Percentiles rank a stretch among this genome's conserved stretches.
These are phyloP conservation scores for Drosophila truncata DNA, from an alignment of 1,140 invertebrate genomes.

Conservation along the genomic window DNA sequence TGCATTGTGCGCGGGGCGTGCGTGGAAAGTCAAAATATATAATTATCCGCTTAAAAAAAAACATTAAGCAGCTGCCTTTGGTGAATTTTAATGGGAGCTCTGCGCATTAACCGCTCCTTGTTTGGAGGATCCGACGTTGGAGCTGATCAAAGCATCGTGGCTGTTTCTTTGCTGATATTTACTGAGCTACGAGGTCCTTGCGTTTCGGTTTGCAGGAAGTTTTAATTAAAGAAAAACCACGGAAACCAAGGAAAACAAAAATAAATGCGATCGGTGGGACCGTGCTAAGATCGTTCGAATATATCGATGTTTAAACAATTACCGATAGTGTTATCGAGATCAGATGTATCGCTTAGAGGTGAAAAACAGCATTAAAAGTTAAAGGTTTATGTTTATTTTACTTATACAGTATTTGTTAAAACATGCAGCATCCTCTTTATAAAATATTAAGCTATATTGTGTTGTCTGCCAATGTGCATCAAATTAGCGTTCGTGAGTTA, in stretches of 20 bases:
- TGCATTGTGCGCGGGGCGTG: slow-evolving; percentile 23
- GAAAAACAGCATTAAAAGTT: too few species aligned
- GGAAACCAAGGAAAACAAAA: slow-evolving; percentile 55
- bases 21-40: slow-evolving; percentile 12
- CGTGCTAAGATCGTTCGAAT: neutral
- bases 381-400: too few species aligned
- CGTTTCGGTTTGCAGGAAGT: neutral
- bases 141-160: slow-evolving; percentile 34
- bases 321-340: neutral
- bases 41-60: slow-evolving; percentile 33
- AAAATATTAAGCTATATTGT: neutral
- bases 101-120: slow-evolving; percentile 22
- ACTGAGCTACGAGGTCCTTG: neutral
- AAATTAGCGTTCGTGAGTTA: too few species aligned
- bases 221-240: slow-evolving; percentile 47
- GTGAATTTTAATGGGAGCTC: slow-evolving; percentile 37
- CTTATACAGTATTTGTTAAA: too few species aligned
- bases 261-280: slow-evolving; percentile 44
- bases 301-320: neutral
- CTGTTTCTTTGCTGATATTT: neutral
- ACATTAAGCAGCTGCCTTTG: slow-evolving; percentile 28
- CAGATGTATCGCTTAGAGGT: neutral
- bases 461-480: too few species aligned
- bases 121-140: neutral
- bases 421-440: too few species aligned